Percentiles rank a stretch among this genome's conserved stretches.
Conservation (phyloP, 1,140 invertebrate species). For the Drosophila orena region DNA sequence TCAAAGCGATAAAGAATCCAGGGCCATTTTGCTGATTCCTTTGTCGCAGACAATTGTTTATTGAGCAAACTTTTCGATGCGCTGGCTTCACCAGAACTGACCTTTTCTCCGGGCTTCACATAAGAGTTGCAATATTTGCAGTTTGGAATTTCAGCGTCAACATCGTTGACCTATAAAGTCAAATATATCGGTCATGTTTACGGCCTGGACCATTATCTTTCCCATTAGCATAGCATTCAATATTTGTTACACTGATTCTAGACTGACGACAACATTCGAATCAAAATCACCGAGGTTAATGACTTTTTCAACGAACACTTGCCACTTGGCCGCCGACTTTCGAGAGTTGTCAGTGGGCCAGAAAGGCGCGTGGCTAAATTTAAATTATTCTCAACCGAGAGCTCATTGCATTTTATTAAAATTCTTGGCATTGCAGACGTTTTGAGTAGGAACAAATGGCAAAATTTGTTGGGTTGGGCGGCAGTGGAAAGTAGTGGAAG, state of each 20-base stretch:
- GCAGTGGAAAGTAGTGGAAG: background rate
- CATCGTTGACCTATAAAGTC: constrained; percentile 48
- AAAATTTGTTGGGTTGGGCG: background rate
- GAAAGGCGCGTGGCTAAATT: constrained; percentile 58
- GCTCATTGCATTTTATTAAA: constrained; percentile 27
- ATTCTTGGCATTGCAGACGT: constrained; percentile 9
- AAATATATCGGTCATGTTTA: constrained; percentile 46
- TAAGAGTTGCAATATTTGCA: constrained; percentile 29
- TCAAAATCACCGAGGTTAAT: constrained; percentile 64
- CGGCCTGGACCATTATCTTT: constrained; percentile 36
- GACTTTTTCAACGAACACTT: constrained; percentile 48
- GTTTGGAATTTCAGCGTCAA: constrained; percentile 25
- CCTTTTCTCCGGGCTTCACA: constrained; percentile 25
- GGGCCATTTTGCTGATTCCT: constrained; percentile 4
- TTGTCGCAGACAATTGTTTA: constrained; percentile 26
- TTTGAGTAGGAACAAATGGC: background rate
- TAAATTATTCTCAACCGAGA: constrained; percentile 44
- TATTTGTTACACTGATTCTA: constrained; percentile 51
- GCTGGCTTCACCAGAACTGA: constrained; percentile 25
- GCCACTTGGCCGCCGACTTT: constrained; percentile 17
- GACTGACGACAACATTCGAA: constrained; percentile 40
- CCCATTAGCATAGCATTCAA: constrained; percentile 48
- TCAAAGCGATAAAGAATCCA: constrained; percentile 26
- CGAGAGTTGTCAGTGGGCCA: constrained; percentile 46
- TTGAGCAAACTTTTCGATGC: constrained; percentile 18